These are phyloP conservation scores for Antechinus stuartii DNA, from an alignment of 2,113 vertebrate genomes.

Conservation along the genomic window DNA sequence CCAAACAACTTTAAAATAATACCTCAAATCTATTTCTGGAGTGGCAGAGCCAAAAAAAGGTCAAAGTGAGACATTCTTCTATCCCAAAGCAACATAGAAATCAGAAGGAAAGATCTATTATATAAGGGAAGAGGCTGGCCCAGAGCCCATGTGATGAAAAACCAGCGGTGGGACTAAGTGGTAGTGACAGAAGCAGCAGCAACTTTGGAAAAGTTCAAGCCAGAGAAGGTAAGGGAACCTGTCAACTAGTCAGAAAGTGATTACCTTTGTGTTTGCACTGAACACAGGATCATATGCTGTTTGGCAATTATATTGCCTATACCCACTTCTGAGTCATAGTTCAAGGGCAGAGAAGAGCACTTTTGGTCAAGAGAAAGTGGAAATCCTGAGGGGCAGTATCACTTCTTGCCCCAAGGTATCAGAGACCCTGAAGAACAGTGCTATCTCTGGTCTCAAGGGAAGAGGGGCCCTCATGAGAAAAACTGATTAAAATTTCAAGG, in stretches of 20 bases:
- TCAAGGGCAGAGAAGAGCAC: not conserved
- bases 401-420: not conserved
- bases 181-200: not conserved
- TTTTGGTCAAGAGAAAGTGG: not conserved
- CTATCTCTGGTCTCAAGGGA: not conserved
- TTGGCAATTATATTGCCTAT: not conserved
- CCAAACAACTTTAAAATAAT: not conserved
- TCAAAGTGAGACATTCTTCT: not conserved
- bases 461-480: not conserved
- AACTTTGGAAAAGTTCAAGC: not conserved
- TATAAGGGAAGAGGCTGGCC: not conserved
- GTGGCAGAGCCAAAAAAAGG: not conserved
- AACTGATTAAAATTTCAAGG: not conserved
- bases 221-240: not conserved
- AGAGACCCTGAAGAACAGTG: not conserved
- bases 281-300: not conserved
- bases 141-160: not conserved
- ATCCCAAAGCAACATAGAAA: not conserved
- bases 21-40: not conserved
- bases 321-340: not conserved
- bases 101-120: not conserved
- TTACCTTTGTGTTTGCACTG: not conserved
- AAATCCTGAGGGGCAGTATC: not conserved
- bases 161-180: not conserved
- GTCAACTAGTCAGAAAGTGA: not conserved